Base-by-base conservation (phyloP, 2,888 invertebrate genomes). In the Tinea trinotella region DNA sequence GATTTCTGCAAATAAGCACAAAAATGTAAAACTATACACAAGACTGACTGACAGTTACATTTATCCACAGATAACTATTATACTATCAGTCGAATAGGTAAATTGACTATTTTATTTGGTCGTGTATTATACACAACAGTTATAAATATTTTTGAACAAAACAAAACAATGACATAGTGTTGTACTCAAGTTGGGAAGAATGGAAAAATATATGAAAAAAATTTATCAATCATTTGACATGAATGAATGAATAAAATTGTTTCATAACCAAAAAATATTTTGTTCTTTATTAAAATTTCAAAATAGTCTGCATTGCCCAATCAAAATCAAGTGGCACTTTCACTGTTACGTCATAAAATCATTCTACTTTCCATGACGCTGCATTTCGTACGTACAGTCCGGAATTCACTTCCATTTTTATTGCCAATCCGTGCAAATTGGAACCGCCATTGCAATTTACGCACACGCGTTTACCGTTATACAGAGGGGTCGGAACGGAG, bases 381-480 rank as follows among this genome's bases (percentile, higher is more conserved):
- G 65, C 79, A 72, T 69, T 59, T 82, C 64, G 64, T 78, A 70
- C 77, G 76, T 62, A 67, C 66, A 67, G 71, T 77, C 74, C 69
- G 76, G 71, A 79, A 74, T 72, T 71, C 75, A 71, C 73, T 80
- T 67, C 63, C 71, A 66, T 68, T 73, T 70, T 63, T 65, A 61
- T 68, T 65, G 67, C 68, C 70, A 68, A 72, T 69, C 66, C 65
- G 62, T 66, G 68, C 7, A 58, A n/a, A n/a, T n/a, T 64, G 68
- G 70, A n/a, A n/a, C n/a, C 76, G 78, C 78, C 76, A 82, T 81
- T 79, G 71, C 66, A 74, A 72, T 79, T 36, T 36, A n/a, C 36
- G 36, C 19, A 58, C 58, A 55, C 79, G 77, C 72, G 71, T 77
- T 68, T 77, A 80, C 87, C 85, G 87, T 87, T 86, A 86, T 75